Evolutionary conservation across 2,888 invertebrate species (phyloP).

Genomic region (Amphipoea oculea): DNA sequence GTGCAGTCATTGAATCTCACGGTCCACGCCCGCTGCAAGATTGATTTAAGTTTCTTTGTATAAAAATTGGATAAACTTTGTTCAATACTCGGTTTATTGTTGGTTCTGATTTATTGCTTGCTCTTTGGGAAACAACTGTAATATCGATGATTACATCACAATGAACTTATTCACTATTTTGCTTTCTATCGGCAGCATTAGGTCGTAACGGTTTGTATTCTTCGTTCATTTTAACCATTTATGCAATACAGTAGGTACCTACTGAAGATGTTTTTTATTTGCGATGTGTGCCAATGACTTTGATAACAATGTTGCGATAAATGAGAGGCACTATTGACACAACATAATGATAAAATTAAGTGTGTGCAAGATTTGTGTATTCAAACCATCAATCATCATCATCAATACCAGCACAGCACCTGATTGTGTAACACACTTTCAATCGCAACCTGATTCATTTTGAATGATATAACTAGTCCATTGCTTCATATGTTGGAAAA

Average conservation of each 20-base stretch:
- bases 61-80: slow-evolving; percentile 58
- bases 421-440: too few species aligned
- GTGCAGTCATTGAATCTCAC: slow-evolving; percentile 63
- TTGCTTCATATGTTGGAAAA: too few species aligned
- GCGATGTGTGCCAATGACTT: neutral
- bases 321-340: neutral
- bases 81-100: slow-evolving; percentile 33
- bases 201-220: neutral
- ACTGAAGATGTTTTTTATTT: too few species aligned
- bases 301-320: neutral
- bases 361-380: neutral
- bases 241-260: neutral
- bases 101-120: slow-evolving; percentile 41
- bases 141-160: slow-evolving; percentile 20
- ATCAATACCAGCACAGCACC: neutral
- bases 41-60: slow-evolving; percentile 66
- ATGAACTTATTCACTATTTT: neutral
- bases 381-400: neutral
- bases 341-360: neutral
- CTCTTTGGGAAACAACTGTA: slow-evolving; percentile 28
- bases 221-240: neutral
- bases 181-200: neutral
- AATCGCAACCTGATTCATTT: too few species aligned
- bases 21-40: slow-evolving; percentile 55
- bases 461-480: too few species aligned